phyloP scores from a whole-genome alignment of 2,113 vertebrate genomes.

The Xiphorhynchus elegans region DNA sequence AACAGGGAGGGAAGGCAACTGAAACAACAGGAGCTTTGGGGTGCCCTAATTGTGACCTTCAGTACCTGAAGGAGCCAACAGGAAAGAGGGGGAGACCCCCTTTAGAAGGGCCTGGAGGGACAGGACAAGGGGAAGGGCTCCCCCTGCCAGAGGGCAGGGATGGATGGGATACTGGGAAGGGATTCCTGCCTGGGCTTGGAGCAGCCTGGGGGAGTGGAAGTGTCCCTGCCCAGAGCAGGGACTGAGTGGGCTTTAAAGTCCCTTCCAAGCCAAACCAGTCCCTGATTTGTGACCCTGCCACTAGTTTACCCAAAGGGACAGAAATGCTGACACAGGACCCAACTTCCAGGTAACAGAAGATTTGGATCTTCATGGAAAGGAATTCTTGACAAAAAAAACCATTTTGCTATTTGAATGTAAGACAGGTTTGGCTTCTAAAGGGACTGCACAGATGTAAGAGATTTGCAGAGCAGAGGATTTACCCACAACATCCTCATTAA shows the following conservation, averaged over 20 bases:
- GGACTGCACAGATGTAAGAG: not conserved
- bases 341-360: not conserved
- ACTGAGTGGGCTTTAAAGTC: accelerated
- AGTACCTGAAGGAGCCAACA: not conserved
- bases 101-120: accelerated
- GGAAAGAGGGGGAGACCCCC: accelerated
- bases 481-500: not conserved
- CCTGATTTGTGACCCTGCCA: not conserved
- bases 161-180: not conserved
- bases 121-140: not conserved
- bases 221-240: not conserved
- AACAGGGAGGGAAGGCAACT: not conserved
- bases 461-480: not conserved
- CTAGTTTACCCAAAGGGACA: not conserved
- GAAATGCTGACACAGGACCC: not conserved
- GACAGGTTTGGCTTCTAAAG: not conserved
- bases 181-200: not conserved
- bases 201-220: not conserved
- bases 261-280: not conserved
- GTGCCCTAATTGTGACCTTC: not conserved
- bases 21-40: not conserved
- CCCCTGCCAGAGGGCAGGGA: not conserved
- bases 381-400: not conserved
- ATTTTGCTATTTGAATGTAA: not conserved
- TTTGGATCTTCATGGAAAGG: not conserved